phyloP scores from a whole-genome alignment of 2,797 vertebrate species.

The Heliangelus exortis region DNA sequence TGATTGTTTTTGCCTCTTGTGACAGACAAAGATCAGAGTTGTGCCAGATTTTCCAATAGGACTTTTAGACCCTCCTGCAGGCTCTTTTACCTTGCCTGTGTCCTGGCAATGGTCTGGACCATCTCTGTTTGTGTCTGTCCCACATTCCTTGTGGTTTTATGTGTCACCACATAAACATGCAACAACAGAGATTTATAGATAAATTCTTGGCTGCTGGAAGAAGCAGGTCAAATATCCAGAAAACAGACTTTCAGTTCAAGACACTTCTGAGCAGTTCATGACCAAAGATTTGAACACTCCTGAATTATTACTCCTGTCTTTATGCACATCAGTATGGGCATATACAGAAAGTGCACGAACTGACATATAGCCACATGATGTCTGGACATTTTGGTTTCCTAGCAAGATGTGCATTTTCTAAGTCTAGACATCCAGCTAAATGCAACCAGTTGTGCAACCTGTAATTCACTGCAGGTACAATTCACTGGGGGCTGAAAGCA shows the following conservation, averaged over 20 bases:
- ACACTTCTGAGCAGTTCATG: conserved; percentile 19
- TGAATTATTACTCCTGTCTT: not conserved
- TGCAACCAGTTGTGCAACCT: not conserved
- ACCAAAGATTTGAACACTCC: not conserved
- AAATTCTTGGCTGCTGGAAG: conserved; percentile 56
- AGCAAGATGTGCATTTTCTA: not conserved
- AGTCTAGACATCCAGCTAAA: not conserved
- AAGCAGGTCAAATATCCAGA: conserved; percentile 60
- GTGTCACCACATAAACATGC: conserved; percentile 36
- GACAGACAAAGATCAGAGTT: conserved; percentile 20
- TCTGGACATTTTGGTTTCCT: not conserved
- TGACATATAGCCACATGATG: accelerated
- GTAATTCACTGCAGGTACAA: not conserved
- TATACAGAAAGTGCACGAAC: not conserved
- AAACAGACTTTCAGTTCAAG: conserved; percentile 36
- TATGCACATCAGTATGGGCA: not conserved
- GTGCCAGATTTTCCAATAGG: conserved; percentile 49
- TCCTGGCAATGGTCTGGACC: conserved; percentile 29
- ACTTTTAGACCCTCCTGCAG: conserved; percentile 3
- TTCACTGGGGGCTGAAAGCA: not conserved
- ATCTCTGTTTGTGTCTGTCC: conserved; percentile 60
- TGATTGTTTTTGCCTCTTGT: conserved; percentile 36
- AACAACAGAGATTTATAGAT: conserved; percentile 62
- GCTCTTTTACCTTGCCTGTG: not conserved
- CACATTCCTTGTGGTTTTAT: conserved; percentile 66